Conservation (phyloP, 2,888 invertebrate species). For the Drosophila formosana region DNA sequence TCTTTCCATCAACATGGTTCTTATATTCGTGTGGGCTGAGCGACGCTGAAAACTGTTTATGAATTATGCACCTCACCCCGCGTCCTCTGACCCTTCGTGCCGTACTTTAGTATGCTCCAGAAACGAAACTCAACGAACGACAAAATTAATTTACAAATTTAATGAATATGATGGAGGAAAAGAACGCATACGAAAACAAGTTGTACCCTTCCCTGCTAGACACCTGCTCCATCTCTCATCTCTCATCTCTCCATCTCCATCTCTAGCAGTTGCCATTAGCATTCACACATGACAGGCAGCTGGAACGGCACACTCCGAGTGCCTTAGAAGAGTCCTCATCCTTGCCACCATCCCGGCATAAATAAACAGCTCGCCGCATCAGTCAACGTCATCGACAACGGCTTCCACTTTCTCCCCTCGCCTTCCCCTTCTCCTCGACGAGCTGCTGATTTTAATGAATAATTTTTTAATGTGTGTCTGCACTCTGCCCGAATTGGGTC, state of each 20-base stretch:
- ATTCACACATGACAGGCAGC: conserved; percentile 46
- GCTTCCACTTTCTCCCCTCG: not conserved
- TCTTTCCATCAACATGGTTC: conserved; percentile 32
- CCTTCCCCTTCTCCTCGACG: not conserved
- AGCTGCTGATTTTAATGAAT: conserved; percentile 69
- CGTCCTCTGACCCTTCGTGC: not conserved
- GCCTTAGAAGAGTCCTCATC: conserved; percentile 12
- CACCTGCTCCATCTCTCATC: not conserved
- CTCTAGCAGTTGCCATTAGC: conserved; percentile 32
- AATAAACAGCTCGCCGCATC: conserved; percentile 62
- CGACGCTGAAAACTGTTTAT: conserved; percentile 51
- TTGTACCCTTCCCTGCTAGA: conserved; percentile 12
- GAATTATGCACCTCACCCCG: conserved; percentile 51
- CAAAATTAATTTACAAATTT: conserved; percentile 77
- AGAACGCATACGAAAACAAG: conserved; percentile 31
- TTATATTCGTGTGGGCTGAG: conserved; percentile 26
- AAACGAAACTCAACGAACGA: conserved; percentile 72
- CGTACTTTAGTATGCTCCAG: conserved; percentile 54
- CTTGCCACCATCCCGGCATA: conserved; percentile 45
- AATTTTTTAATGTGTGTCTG: conserved; percentile 62
- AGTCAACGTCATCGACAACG: conserved; percentile 65
- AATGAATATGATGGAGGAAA: conserved; percentile 61
- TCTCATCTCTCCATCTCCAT: not conserved
- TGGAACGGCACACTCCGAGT: conserved; percentile 20
- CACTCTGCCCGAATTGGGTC: conserved; percentile 40